A percentile compares a stretch with the other conserved stretches of the same genome.
phyloP scores from a whole-genome alignment of 2,797 vertebrate genomes.

The Myotis vivesi region DNA sequence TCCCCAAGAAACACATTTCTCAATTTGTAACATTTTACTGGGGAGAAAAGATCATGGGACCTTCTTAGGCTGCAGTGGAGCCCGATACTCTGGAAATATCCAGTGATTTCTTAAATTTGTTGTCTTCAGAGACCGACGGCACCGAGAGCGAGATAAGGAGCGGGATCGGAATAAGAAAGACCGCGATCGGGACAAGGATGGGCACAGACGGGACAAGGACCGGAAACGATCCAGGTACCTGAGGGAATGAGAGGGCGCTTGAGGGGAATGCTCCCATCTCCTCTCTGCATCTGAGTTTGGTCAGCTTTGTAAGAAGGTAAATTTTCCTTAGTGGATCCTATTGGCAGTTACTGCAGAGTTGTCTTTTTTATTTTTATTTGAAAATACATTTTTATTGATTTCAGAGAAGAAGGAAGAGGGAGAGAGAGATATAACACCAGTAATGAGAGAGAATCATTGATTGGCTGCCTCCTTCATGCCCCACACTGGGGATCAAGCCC shows the following conservation, averaged over 20 bases:
- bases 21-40: background rate
- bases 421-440: no score
- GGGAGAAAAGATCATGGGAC: background rate
- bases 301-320: background rate
- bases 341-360: background rate
- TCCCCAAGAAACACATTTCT: background rate
- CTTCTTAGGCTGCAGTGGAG: background rate
- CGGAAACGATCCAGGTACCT: constrained; percentile 90
- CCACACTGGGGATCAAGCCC: no score
- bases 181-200: constrained; percentile 90
- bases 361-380: no score
- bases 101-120: background rate
- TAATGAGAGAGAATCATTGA: no score
- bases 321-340: background rate
- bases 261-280: background rate
- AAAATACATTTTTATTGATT: no score
- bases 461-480: no score
- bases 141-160: constrained; percentile 90
- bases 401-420: no score
- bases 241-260: background rate
- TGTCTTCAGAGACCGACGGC: constrained; percentile 90
- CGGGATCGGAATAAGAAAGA: constrained; percentile 87
- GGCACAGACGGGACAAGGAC: constrained; percentile 89
- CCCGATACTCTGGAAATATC: background rate
- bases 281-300: background rate